These are phyloP conservation scores for Silurus lanzhouensis DNA, from an alignment of 2,797 vertebrate genomes.

Conservation along the genomic window DNA sequence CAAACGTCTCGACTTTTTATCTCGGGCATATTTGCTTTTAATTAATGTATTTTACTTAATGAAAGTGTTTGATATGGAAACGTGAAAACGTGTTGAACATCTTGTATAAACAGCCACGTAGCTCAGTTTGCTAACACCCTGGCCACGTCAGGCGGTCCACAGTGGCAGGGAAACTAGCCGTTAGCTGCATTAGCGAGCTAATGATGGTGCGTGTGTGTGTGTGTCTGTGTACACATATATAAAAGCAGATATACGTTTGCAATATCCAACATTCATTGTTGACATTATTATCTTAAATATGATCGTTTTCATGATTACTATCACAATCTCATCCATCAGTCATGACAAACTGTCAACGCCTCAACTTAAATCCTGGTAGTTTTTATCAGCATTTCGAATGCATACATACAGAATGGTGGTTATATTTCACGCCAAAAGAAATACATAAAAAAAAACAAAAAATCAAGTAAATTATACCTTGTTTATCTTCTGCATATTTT, in stretches of 20 bases:
- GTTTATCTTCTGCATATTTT: background rate
- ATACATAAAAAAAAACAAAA: background rate
- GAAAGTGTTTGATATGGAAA: background rate
- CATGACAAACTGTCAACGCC: background rate
- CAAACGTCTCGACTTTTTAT: background rate
- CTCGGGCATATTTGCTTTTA: background rate
- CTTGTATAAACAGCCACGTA: conserved; percentile 62
- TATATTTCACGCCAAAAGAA: background rate
- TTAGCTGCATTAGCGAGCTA: conserved; percentile 27
- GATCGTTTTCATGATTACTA: background rate
- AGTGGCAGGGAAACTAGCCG: conserved; percentile 19
- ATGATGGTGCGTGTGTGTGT: background rate
- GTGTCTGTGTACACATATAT: no score
- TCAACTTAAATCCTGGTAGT: background rate
- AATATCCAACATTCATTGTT: background rate
- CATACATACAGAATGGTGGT: no score
- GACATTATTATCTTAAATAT: background rate
- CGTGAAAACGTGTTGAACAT: conserved; percentile 20
- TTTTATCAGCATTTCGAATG: background rate
- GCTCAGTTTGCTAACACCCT: conserved; percentile 43
- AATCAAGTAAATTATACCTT: no score
- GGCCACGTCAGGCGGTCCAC: conserved; percentile 74
- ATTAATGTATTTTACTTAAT: background rate
- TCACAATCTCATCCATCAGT: background rate
- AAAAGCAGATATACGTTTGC: no score